Percentiles rank a stretch among this genome's conserved stretches.
Conservation (phyloP, 2,888 invertebrate genomes). For the Ditula angustiorana region DNA sequence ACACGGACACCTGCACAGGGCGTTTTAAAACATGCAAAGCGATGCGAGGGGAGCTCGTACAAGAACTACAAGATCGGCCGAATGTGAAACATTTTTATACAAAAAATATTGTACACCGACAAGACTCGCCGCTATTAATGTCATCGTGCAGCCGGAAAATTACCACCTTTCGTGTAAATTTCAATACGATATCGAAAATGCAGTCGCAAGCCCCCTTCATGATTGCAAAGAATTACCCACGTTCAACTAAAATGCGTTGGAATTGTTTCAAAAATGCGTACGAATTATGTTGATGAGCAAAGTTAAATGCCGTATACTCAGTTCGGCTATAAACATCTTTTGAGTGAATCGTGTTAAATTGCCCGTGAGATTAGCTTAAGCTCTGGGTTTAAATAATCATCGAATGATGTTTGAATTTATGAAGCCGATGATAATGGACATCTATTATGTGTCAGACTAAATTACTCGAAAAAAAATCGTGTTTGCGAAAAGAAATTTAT, state of each 20-base stretch:
- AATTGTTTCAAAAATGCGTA: conserved; percentile 65
- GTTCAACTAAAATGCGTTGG: conserved; percentile 61
- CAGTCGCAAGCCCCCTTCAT: conserved; percentile 52
- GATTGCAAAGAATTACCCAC: conserved; percentile 44
- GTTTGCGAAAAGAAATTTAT: not conserved
- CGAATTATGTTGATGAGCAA: conserved; percentile 70
- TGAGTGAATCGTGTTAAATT: conserved; percentile 69
- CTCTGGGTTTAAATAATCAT: conserved; percentile 28
- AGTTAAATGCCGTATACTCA: conserved; percentile 63
- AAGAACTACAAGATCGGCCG: conserved; percentile 52
- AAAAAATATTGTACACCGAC: conserved; percentile 69
- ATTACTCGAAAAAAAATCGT: conserved; percentile 5
- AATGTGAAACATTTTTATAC: conserved; percentile 69
- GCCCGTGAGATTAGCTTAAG: conserved; percentile 66
- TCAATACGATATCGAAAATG: conserved; percentile 76
- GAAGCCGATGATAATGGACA: conserved; percentile 10
- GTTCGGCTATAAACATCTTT: conserved; percentile 61
- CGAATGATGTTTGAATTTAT: conserved; percentile 28
- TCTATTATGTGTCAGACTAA: conserved; percentile 18
- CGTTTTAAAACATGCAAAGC: conserved; percentile 63
- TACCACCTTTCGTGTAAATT: conserved; percentile 78
- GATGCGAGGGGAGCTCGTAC: conserved; percentile 56
- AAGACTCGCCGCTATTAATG: conserved; percentile 72
- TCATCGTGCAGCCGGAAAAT: conserved; percentile 79
- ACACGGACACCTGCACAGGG: conserved; percentile 52